Evolutionary conservation across 2,797 vertebrate species (phyloP), one percentile per base, ranked within the genome.

Genomic region (Geotrypetes seraphini): DNA sequence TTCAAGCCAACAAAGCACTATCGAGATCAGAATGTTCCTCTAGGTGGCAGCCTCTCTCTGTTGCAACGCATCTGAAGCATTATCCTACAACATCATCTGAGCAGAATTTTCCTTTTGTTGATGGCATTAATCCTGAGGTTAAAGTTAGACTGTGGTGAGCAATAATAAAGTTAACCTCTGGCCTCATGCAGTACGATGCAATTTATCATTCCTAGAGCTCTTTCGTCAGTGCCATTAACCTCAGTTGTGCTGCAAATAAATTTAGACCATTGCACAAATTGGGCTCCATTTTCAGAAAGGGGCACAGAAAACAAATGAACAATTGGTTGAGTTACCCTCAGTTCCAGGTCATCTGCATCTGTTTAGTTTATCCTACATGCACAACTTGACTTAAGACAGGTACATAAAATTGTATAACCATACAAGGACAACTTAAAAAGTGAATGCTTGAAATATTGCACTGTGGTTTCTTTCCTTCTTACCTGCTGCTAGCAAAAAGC

Each of bases 21-120:
- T n/a, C 27, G 30, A 16, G 16, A 31, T 36, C 4, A 38, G 33
- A 37, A 21, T 35, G 4, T 17, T 58, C 16, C 15, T 23, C 56
- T 49, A 78, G 79, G 59, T 66, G 77, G 58, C 75, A 41, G 41
- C 48, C 3, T 79, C 67, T 69, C 73, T 39, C 75, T 71, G 70
- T 46, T 49, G 24, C 56, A 68, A 67, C 54, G 52, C 68, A 78
- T 59, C 12, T 35, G 66, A 57, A n/a, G n/a, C 39, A 2, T 50
- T 47, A 28, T 49, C 21, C n/a, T 29, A 2, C 5, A 25, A 12
- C 10, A 19, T 33, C 47, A 20, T 11, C 16, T 24, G 33, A 38
- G 41, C 34, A 50, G 29, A 39, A 46, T 57, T 63, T 47, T 29
- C 11, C 11, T 27, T 50, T 60, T 63, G 66, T 70, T 74, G 68